Base-by-base conservation (phyloP, 2,113 vertebrate species). In the Anseranas semipalmata region DNA sequence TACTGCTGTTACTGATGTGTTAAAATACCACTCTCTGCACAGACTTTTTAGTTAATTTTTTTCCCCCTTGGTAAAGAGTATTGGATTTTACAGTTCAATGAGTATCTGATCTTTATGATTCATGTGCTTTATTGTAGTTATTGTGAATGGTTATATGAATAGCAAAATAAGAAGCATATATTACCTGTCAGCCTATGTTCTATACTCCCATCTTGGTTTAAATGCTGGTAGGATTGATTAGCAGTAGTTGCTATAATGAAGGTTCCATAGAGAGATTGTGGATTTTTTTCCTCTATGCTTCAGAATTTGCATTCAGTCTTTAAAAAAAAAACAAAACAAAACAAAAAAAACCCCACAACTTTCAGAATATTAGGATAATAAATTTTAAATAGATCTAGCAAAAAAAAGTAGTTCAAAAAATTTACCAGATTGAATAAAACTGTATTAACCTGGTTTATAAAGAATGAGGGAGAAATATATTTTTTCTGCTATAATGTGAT, bases 141-240 rank as follows among this genome's bases (percentile, higher is more conserved):
- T 21, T 84, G 46, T 93, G 88, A 89, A 87, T 94, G 71, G 37
- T 45, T 93, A 35, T 90, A 41, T 77, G 93, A 91, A 46, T 63
- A 86, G 65, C 72, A 80, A 84, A 88, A 92, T 59, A 68, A 55
- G 82, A 50, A 74, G 30, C 60, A 32, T 62, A 7, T 27, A 50
- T 87, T 60, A 52, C 60, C 50, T 66, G 33, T 74, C 90, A 77
- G 37, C 55, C 32, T 55, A 9, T 46, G 65, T 8, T 74, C 55
- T 74, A 12, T 30, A 9, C 11, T 27, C 45, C 22, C 21, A 20
- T 24, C 67, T 43, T 66, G 62, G 70, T 19, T 55, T 87, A 66
- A 70, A 70, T 92, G 67, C 35, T 8, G 7, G 33, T 7, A 20
- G 62, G 43, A 65, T 22, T 83, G 67, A 67, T 58, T 7, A 83